Evolutionary conservation across 35 echinoderm and acorn worm species (phyloP).

Genomic region (Ptychodera flava): DNA sequence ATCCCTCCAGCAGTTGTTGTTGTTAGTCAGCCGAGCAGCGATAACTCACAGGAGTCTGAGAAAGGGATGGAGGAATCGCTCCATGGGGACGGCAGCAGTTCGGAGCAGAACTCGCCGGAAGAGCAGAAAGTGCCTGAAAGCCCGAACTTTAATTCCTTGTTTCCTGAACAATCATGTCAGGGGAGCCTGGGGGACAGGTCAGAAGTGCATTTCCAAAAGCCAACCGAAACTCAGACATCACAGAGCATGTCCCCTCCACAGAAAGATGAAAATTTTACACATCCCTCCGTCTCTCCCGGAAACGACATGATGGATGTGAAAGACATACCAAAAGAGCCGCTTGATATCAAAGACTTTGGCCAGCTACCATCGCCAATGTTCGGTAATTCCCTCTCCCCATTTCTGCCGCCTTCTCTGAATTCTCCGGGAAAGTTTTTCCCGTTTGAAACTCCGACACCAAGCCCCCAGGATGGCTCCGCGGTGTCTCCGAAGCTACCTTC

Average conservation of each 20-base stretch:
- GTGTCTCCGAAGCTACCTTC: neutral
- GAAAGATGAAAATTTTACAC: neutral
- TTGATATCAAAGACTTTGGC: neutral
- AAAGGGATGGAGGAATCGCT: neutral
- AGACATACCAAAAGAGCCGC: no score
- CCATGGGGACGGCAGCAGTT: neutral
- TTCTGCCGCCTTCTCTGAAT: neutral
- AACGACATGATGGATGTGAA: no score
- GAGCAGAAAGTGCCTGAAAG: neutral
- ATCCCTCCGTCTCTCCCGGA: neutral
- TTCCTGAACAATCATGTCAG: neutral
- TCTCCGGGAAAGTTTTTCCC: neutral
- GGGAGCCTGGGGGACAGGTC: neutral
- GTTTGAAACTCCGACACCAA: neutral
- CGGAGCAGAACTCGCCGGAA: neutral
- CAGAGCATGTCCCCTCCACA: neutral
- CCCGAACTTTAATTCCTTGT: neutral
- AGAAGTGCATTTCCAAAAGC: neutral
- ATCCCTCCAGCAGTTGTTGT: slow-evolving; percentile 61
- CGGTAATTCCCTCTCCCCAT: neutral
- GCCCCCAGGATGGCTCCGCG: neutral
- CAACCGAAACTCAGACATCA: neutral
- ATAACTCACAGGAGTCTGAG: neutral
- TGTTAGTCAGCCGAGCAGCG: neutral
- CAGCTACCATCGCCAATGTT: neutral